These are phyloP conservation scores for Corythornis madagascariensis DNA, from an alignment of 2,113 vertebrate species.

Conservation along the genomic window DNA sequence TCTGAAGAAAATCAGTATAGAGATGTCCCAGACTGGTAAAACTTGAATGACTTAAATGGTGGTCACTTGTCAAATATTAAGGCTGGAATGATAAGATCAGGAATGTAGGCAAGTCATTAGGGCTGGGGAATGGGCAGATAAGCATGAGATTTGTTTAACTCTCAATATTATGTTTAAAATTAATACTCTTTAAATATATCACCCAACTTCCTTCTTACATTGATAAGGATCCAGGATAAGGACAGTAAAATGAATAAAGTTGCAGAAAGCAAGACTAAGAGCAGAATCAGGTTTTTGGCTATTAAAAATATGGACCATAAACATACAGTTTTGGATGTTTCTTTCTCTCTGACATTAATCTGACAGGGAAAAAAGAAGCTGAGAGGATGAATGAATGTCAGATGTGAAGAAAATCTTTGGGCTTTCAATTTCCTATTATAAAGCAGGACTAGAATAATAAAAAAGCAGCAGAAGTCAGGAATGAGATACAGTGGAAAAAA, in stretches of 20 bases:
- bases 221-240: neutral
- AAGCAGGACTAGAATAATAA: constrained; percentile 24
- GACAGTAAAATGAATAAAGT: neutral
- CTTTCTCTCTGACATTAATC: constrained; percentile 10
- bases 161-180: neutral
- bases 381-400: constrained; percentile 26
- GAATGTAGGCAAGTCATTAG: neutral
- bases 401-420: constrained; percentile 29
- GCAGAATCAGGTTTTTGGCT: neutral
- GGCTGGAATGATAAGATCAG: neutral
- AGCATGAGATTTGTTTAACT: neutral
- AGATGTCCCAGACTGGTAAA: neutral
- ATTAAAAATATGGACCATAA: neutral
- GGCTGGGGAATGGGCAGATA: neutral
- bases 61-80: neutral
- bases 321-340: neutral
- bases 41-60: neutral
- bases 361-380: neutral
- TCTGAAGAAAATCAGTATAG: neutral
- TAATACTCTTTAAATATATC: neutral
- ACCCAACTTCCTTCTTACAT: neutral
- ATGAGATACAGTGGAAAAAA: neutral
- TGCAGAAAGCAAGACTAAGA: neutral
- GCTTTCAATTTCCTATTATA: constrained; percentile 30
- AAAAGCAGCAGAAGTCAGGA: constrained; percentile 24